phyloP scores from a whole-genome alignment of 2,797 vertebrate genomes.

The Betta splendens region DNA sequence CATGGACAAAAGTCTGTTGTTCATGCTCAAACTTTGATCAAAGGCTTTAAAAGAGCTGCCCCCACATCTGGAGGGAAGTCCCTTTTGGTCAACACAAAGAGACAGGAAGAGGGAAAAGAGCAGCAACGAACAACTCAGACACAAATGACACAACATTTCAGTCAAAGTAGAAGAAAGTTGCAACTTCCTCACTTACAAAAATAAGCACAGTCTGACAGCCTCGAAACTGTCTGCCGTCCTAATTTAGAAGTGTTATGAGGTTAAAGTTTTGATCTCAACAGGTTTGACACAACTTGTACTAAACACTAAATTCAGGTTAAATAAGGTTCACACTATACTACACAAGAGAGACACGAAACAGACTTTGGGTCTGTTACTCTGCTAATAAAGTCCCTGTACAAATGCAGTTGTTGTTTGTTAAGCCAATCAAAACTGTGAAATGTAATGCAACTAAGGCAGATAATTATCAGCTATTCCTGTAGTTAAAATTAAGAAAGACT shows the following conservation, averaged over 20 bases:
- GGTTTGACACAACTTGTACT: not conserved
- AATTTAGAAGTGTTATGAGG: constrained; percentile 12
- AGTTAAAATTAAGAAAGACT: not conserved
- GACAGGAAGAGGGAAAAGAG: constrained; percentile 69
- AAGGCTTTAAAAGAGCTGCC: constrained; percentile 42
- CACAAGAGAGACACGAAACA: too few relatives aligned
- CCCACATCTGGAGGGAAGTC: constrained; percentile 74
- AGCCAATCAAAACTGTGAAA: too few relatives aligned
- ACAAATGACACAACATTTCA: constrained; percentile 76
- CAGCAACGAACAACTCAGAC: constrained; percentile 45
- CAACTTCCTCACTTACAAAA: constrained; percentile 44
- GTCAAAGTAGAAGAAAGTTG: constrained; percentile 53
- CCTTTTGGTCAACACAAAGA: constrained; percentile 53
- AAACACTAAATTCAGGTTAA: not conserved
- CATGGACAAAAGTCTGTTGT: constrained; percentile 55
- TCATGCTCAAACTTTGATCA: constrained; percentile 68
- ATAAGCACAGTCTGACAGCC: constrained; percentile 26
- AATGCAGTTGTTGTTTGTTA: too few relatives aligned
- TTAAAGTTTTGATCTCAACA: not conserved
- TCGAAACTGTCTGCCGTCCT: constrained; percentile 22
- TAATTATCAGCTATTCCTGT: too few relatives aligned
- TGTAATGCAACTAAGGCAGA: too few relatives aligned
- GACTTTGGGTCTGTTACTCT: too few relatives aligned
- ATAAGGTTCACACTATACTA: not conserved
- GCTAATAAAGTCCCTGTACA: too few relatives aligned